phyloP scores from a whole-genome alignment of 2,113 vertebrate genomes.

The Ailurus styani region DNA sequence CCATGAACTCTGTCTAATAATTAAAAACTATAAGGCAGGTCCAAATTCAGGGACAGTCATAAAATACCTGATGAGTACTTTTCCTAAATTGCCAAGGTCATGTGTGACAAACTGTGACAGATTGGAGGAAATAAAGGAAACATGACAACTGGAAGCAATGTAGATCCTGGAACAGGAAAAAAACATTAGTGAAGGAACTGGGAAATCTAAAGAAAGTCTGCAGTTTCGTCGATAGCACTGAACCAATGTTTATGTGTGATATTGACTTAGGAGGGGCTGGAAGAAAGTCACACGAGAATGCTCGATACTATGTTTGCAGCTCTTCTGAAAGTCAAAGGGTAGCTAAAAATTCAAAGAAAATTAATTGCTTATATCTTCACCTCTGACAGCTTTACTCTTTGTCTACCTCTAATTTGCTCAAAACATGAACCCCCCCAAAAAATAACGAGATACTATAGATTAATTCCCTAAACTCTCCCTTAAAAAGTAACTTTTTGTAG shows the following conservation, averaged over 20 bases:
- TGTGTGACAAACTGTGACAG: neutral
- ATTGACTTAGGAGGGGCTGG: neutral
- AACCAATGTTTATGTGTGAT: neutral
- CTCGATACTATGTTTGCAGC: neutral
- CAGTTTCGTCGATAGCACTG: neutral
- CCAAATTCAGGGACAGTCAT: neutral
- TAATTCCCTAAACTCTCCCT: neutral
- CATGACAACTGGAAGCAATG: too few relatives aligned
- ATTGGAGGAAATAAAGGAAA: neutral
- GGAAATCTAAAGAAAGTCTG: neutral
- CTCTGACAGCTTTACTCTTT: neutral
- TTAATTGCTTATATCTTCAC: neutral
- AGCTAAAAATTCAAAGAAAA: neutral
- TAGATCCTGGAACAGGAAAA: neutral
- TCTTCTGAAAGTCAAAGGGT: neutral
- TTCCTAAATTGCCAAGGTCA: neutral
- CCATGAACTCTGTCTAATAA: neutral
- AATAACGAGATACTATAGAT: neutral
- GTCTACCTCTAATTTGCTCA: neutral
- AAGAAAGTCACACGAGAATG: neutral
- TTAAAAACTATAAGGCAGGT: neutral
- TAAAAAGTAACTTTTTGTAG: neutral
- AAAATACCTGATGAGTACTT: neutral
- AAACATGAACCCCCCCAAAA: neutral
- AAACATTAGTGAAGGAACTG: too few relatives aligned